Conservation (phyloP, 2,888 invertebrate genomes). For the Pammene aurita region DNA sequence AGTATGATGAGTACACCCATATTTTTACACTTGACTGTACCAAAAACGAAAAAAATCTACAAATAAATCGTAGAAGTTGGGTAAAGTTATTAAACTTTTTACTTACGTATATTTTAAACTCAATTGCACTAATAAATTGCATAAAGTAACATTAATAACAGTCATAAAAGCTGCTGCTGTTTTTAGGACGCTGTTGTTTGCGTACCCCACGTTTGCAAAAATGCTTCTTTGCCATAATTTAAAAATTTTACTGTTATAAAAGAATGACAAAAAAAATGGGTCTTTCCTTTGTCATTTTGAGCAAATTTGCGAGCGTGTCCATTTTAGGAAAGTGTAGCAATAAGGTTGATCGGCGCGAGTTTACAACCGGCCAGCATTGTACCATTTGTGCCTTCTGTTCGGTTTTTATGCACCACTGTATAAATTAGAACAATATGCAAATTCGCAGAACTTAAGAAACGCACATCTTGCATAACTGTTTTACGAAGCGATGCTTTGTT, state of each 20-base stretch:
- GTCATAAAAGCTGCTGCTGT: conserved; percentile 35
- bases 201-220: conserved; percentile 34
- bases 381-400: conserved; percentile 53
- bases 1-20: no score
- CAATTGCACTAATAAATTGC: conserved; percentile 4
- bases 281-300: conserved; percentile 53
- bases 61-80: no score
- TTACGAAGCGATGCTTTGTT: conserved; percentile 48
- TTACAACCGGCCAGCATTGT: conserved; percentile 52
- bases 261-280: conserved; percentile 58
- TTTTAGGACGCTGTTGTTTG: conserved; percentile 23
- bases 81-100: no score
- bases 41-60: no score
- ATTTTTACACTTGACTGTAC: no score
- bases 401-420: conserved; percentile 62
- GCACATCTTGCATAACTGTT: conserved; percentile 66
- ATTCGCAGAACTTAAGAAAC: conserved; percentile 67
- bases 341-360: conserved; percentile 49
- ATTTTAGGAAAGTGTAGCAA: conserved; percentile 57
- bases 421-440: conserved; percentile 68
- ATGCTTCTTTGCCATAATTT: conserved; percentile 56
- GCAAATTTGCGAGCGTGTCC: conserved; percentile 59
- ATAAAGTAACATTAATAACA: background rate
- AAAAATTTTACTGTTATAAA: conserved; percentile 48
- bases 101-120: no score